Base-by-base conservation (phyloP, 2,888 invertebrate genomes). In the Crematogaster levior region DNA sequence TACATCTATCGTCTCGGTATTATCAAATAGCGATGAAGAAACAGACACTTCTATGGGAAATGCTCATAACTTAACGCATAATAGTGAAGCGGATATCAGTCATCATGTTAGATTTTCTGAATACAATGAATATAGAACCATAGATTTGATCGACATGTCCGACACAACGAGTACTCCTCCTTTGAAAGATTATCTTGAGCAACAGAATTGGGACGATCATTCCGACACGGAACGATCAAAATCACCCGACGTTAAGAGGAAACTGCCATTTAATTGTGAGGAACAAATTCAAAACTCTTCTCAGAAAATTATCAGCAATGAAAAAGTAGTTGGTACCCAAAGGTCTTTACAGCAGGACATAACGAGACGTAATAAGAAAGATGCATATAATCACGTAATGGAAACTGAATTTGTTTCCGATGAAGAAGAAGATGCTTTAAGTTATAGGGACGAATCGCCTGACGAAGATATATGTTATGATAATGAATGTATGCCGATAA, bases 91-190 rank as follows among this genome's bases (percentile, higher is more conserved):
- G 4, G 88, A 92, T 58, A 87, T 84, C 24, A 93, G 93, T 81
- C 89, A 93, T 63, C 94, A 93, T 82, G 94, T 94, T 4, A 91
- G 94, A 88, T 94, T 94, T 84, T 90, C 94, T 30, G 93, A 94
- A 74, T 91, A 91, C 79, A 93, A 94, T 73, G 93, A 94, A 74
- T 93, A 93, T 61, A 94, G 93, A 84, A 93, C 93, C 12, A 92
- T 93, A 77, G 91, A 90, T 15, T 85, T 92, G 83, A 93, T 91
- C 24, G 93, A 94, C 63, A 90, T 91, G 24, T 94, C 93, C 3
- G 91, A 89, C 10, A 89, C 91, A 79, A 92, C 92, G 6, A 92
- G 86, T 65, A 93, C 91, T 60, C 91, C 93, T 5, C 82, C 70
- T 18, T 53, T 84, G 15, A 81, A 74, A 66, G 77, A 87, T 80